phyloP scores from a whole-genome alignment of 2,888 invertebrate species.

The Thalpophila matura region DNA sequence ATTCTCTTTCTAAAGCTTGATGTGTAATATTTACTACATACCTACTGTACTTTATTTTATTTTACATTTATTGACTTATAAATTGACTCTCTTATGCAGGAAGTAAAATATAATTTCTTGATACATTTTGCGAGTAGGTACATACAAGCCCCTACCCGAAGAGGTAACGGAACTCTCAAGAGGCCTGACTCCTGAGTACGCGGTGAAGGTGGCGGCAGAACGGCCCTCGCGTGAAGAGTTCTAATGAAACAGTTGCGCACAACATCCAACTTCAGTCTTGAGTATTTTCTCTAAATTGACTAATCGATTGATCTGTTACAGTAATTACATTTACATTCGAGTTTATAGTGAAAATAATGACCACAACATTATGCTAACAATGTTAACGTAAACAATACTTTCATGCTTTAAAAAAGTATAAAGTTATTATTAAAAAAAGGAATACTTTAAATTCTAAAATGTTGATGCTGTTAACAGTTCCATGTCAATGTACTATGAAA shows the following conservation, averaged over 20 bases:
- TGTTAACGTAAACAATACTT: background rate
- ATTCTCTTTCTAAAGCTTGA: no score
- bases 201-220: no score
- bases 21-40: no score
- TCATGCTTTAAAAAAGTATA: conserved; percentile 22
- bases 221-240: conserved; percentile 35
- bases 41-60: no score
- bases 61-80: conserved; percentile 13
- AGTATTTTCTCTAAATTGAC: conserved; percentile 86
- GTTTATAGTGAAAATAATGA: conserved; percentile 23
- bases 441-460: conserved; percentile 1
- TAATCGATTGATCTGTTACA: conserved; percentile 77
- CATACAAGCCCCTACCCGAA: no score
- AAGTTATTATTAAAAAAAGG: background rate
- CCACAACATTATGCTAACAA: conserved; percentile 8
- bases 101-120: conserved; percentile 9
- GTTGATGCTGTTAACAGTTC: conserved; percentile 13
- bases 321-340: conserved; percentile 55
- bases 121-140: background rate
- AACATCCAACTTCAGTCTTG: conserved; percentile 86
- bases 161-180: no score
- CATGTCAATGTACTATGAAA: background rate
- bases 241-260: conserved; percentile 61
- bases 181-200: no score
- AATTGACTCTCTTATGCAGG: conserved; percentile 38